Conservation (phyloP, 2,888 invertebrate genomes). For the Cheilosia vulpina region DNA sequence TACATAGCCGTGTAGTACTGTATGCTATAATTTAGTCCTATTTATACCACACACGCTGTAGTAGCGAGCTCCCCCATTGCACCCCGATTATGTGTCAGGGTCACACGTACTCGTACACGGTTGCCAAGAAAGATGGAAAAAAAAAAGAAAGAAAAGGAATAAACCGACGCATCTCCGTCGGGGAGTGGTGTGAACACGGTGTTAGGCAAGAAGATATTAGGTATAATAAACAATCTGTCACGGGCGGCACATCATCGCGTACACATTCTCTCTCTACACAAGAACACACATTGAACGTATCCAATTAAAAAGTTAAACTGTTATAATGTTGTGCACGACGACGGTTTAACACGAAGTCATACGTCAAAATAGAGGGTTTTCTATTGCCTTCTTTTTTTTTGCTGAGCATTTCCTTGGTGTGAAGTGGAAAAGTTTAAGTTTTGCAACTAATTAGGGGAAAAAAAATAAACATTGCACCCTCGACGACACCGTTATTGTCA, state of each 20-base stretch:
- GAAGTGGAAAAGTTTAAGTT: slow-evolving; percentile 65
- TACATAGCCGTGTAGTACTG: slow-evolving; percentile 42
- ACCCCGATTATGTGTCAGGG: slow-evolving; percentile 34
- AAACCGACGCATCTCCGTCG: slow-evolving; percentile 8
- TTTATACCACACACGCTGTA: neutral
- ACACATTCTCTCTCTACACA: slow-evolving; percentile 1
- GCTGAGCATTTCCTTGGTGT: slow-evolving; percentile 35
- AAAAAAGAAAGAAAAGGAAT: neutral
- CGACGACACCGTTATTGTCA: slow-evolving; percentile 15
- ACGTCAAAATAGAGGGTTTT: slow-evolving; percentile 8
- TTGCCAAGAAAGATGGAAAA: slow-evolving; percentile 31
- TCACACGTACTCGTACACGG: slow-evolving; percentile 12
- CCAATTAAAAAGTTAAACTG: slow-evolving; percentile 62
- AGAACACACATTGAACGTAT: slow-evolving; percentile 23
- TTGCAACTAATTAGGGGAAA: slow-evolving; percentile 64
- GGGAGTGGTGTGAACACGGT: neutral
- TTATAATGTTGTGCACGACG: slow-evolving; percentile 52
- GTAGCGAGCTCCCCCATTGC: slow-evolving; percentile 1
- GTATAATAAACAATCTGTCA: slow-evolving; percentile 36
- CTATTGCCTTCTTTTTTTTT: slow-evolving; percentile 1
- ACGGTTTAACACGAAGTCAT: slow-evolving; percentile 38
- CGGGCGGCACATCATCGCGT: slow-evolving; percentile 2
- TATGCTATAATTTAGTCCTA: slow-evolving; percentile 38
- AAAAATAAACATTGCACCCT: slow-evolving; percentile 38
- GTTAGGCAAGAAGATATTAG: slow-evolving; percentile 1